Base-by-base conservation (phyloP, 1,140 invertebrate genomes). In the Dendroctonus valens region DNA sequence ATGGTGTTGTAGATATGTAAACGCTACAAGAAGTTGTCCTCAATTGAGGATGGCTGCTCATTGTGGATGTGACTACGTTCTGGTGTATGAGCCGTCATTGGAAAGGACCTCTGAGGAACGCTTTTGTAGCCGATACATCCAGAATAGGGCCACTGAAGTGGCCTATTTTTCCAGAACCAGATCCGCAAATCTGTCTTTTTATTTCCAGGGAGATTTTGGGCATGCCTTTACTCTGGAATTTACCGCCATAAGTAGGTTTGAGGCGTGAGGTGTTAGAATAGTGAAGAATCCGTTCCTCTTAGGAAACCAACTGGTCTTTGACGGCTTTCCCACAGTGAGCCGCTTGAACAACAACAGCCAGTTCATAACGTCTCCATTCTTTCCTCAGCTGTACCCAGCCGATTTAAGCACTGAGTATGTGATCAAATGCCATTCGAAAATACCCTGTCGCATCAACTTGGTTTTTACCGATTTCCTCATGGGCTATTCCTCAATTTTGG, bases 381-480 rank as follows among this genome's bases (percentile, higher is more conserved):
- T 90, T 65, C 89, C 89, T 0, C 80, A 84, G 68, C 79, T 82
- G 8, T 90, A 90, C 79, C 86, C 88, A 0, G 79, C 84, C 14
- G 88, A 90, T 69, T 83, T 89, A 69, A 84, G 83, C 50, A 82
- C 85, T 60, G 88, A 90, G 71, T 87, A 89, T 68, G 79, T 88
- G 5, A 81, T 90, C 37, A 84, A 81, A 11, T 87, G 87, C 41
- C 63, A 72, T 57, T 77, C 78, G 0, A 73, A 77, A 41, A 79
- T 82, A 14, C 78, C 79, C 5, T 88, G 87, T 69, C 77, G 82
- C 14, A 83, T 91, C 41, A 81, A 85, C 52, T 71, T 91, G 40
- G 79, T 87, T 53, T 91, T 91, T 70, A 85, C 85, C 5, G 89
- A 91, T 73, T 90, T 89, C 72, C 84, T 87, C 69, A 75, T 91